Conservation (phyloP, 2,888 invertebrate genomes). For the Hedychridium roseum region DNA sequence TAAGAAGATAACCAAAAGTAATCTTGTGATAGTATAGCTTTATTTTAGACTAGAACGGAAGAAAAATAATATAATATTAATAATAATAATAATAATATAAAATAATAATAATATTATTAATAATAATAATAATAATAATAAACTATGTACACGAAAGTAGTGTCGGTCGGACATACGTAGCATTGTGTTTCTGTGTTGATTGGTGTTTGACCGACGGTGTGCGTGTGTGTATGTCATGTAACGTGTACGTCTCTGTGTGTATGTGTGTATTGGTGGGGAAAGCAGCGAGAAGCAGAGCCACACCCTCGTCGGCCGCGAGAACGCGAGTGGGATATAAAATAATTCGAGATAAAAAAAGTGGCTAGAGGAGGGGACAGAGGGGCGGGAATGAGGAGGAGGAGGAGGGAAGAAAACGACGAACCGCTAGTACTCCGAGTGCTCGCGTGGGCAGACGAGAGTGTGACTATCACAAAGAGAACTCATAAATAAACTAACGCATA, state of each 20-base stretch:
- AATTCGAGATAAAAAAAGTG: constrained; percentile 13
- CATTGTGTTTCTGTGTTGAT: constrained; percentile 36
- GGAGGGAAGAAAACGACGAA: constrained; percentile 18
- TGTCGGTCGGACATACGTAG: constrained; percentile 52
- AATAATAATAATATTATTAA: constrained; percentile 49
- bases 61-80: constrained; percentile 58
- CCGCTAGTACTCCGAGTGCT: no score
- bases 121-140: constrained; percentile 51
- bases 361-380: constrained; percentile 11
- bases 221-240: constrained; percentile 3
- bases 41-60: constrained; percentile 63
- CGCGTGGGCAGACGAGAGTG: constrained; percentile 46
- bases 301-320: constrained; percentile 48
- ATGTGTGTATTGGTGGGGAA: constrained; percentile 15
- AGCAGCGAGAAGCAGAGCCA: constrained; percentile 52
- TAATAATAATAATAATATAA: constrained; percentile 48
- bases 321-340: constrained; percentile 22
- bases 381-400: constrained; percentile 17
- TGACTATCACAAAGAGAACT: constrained; percentile 46
- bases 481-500: constrained; percentile 52
- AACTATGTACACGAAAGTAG: constrained; percentile 59
- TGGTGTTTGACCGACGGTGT: constrained; percentile 21
- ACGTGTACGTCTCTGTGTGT: not conserved
- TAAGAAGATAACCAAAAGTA: constrained; percentile 52
- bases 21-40: constrained; percentile 60